Base-by-base conservation (phyloP, 2,113 vertebrate genomes). In the Tychaedon coryphoeus region DNA sequence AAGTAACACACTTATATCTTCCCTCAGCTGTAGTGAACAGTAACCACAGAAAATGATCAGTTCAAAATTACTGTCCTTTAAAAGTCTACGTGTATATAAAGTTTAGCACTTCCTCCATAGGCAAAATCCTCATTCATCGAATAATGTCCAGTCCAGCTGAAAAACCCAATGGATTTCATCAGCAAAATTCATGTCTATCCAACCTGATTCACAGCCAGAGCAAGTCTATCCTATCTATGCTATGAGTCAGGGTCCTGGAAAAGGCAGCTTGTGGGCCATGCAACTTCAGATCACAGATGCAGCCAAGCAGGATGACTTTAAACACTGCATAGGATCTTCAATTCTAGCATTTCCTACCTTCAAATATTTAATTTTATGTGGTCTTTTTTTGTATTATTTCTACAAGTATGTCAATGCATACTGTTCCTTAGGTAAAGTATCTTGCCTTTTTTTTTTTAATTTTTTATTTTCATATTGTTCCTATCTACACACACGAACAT, bases 1-100 rank as follows among this genome's bases (percentile, higher is more conserved):
- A 81, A 9, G 9, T 43, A 61, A 57, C 23, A 33, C 24, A 31
- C 2, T 28, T 13, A 78, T 71, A 58, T 29, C 26, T 40, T 40
- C 18, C n/a, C 34, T n/a, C n/a, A 53, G 17, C 19, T 53, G 12
- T 24, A 48, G 20, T 6, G 17, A 24, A 71, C 22, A 50, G 25
- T 31, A 45, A 18, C 20, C 34, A 33, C 25, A 65, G n/a, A 36
- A 5, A 54, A 75, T 14, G 19, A 4, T 67, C 43, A 29, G 12
- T 16, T 34, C 26, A 86, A 23, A 82, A 75, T 25, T 64, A 50
- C 33, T n/a, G 34, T 50, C 6, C 23, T 75, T 82, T 67, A 71
- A 43, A 67, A 4, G 11, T n/a, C 26, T 25, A 3, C 0, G 0
- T 65, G 11, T 24, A 9, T 22, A 12, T 10, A 31, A 31, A 8